Evolutionary conservation across 2,888 invertebrate genomes (phyloP), one percentile per base, ranked within the genome.

Genomic region (Lasioglossum vierecki): DNA sequence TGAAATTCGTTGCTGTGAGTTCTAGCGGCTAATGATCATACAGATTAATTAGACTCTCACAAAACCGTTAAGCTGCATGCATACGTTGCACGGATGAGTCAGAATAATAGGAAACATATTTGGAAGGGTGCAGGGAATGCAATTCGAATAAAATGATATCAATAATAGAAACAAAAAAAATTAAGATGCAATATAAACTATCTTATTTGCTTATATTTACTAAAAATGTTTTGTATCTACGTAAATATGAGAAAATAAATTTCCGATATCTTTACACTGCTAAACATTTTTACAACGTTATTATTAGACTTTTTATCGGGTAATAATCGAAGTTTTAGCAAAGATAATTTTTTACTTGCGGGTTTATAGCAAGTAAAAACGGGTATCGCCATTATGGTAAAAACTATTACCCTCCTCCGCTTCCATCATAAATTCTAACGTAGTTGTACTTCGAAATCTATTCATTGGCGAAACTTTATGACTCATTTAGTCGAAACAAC

Each of bases 1-100:
- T 79, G 41, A 41, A 84, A 68, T 74, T 81, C n/a, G 11, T 46
- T 39, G 1, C 26, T 63, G 9, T n/a, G 15, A 49, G 66, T 63
- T 79, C 53, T n/a, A 11, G 5, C 41, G 57, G 57, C 66, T 79
- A 35, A 74, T 30, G 35, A 26, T 72, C 49, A 26, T 30, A 39
- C 15, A 15, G 57, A 66, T 49, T 26, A 49, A 9, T 46, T n/a
- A 44, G 44, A 53, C 15, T 15, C 39, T 22, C 41, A 9, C 41
- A 63, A 63, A 57, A 75, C 26, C 39, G n/a, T 75, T 71, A n/a
- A 71, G 13, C 41, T 71, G 11, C n/a, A 15, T 71, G n/a, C 41
- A n/a, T 44, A 39, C 15, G 35, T 22, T 30, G 60, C 60, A 60
- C 13, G 26, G 2, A 63, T 6, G 63, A 15, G 30, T 63, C 26